A percentile compares a stretch with the other conserved stretches of the same genome.
phyloP scores from a whole-genome alignment of 2,113 vertebrate genomes.

The Rhinolophus ferrumequinum region DNA sequence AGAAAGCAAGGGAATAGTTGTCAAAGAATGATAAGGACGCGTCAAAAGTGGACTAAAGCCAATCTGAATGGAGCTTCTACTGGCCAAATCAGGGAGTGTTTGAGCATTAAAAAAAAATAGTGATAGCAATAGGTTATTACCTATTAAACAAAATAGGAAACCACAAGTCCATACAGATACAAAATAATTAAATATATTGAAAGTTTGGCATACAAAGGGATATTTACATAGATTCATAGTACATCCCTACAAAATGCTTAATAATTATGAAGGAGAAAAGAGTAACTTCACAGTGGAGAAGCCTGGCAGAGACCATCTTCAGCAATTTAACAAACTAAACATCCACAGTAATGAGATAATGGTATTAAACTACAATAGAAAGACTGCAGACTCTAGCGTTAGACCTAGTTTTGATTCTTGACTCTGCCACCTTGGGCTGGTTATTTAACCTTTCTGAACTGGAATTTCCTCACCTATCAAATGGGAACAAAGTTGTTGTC shows the following conservation, averaged over 20 bases:
- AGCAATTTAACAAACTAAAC: neutral
- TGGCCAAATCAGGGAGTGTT: neutral
- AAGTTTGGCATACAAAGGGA: neutral
- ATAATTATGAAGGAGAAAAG: neutral
- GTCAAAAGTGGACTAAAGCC: neutral
- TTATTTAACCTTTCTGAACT: neutral
- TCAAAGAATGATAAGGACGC: neutral
- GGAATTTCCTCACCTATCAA: constrained; percentile 4
- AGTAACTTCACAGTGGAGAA: neutral
- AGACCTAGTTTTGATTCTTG: neutral
- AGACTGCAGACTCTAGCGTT: neutral
- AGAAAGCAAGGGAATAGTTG: neutral
- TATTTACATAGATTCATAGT: neutral
- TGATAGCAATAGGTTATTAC: neutral
- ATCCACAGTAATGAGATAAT: neutral
- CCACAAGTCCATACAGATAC: neutral
- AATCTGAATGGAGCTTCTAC: neutral
- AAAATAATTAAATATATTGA: constrained; percentile 10
- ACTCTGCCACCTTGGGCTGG: neutral
- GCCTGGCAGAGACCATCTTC: neutral
- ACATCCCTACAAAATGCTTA: neutral
- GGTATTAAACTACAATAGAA: neutral
- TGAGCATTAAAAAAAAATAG: neutral
- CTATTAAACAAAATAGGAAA: neutral
- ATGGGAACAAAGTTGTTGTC: neutral